Conservation (phyloP, 1,140 invertebrate genomes). For the Aphelenchoides avenae region DNA sequence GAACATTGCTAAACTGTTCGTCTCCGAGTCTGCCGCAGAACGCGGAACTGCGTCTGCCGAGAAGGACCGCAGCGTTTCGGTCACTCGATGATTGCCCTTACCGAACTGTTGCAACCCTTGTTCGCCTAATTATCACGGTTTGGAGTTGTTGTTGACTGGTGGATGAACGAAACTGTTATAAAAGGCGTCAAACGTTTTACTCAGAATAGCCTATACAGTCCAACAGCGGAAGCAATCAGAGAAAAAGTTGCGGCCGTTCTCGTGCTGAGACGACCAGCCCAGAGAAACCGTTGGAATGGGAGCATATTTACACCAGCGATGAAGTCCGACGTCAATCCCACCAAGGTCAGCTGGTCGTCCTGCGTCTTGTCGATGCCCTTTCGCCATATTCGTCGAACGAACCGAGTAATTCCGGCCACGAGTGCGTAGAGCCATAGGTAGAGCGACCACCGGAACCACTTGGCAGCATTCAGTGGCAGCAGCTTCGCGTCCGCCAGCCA, state of each 20-base stretch:
- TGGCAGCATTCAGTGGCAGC: constrained; percentile 5
- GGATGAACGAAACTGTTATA: no score
- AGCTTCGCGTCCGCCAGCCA: constrained; percentile 17
- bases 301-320: constrained; percentile 11
- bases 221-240: constrained; percentile 14
- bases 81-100: no score
- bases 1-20: constrained; percentile 32
- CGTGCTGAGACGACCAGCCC: constrained; percentile 11
- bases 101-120: no score
- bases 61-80: no score
- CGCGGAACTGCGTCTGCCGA: no score
- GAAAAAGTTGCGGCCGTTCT: constrained; percentile 9
- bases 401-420: constrained; percentile 5
- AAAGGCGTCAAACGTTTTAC: no score
- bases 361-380: no score
- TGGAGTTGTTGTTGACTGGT: no score
- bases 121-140: no score
- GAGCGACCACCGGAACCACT: constrained; percentile 18
- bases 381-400: constrained; percentile 14
- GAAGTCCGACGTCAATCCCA: constrained; percentile 12
- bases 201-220: constrained; percentile 17
- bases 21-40: constrained; percentile 33
- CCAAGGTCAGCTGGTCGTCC: constrained; percentile 11
- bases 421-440: constrained; percentile 18
- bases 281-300: constrained; percentile 12